Evolutionary conservation across 2,797 vertebrate species (phyloP).

Genomic region (Cossypha polioptera): DNA sequence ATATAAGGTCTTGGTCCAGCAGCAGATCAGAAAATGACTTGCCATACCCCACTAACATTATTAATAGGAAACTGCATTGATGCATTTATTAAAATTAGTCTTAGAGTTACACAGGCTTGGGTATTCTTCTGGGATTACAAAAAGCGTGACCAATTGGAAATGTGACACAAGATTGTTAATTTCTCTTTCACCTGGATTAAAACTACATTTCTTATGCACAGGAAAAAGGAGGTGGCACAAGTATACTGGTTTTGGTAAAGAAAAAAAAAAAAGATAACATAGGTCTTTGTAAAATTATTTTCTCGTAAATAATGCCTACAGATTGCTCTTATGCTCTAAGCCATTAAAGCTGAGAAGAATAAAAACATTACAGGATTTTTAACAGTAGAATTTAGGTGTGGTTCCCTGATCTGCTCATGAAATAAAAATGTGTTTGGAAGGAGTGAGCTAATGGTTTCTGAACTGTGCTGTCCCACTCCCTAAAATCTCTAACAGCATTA

Average conservation of each 20-base stretch:
- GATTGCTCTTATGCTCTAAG: neutral
- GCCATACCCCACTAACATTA: neutral
- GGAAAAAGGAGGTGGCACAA: neutral
- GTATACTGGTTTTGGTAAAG: neutral
- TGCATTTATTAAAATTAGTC: neutral
- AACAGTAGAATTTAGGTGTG: neutral
- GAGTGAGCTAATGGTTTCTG: conserved; percentile 4
- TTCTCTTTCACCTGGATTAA: neutral
- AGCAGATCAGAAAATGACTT: neutral
- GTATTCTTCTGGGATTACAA: neutral
- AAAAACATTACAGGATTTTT: neutral
- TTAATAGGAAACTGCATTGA: neutral
- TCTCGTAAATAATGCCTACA: neutral
- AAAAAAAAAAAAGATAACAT: neutral
- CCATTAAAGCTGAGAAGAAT: neutral
- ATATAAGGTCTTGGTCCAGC: neutral
- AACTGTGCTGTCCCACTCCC: neutral
- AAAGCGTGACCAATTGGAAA: neutral
- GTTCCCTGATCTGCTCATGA: neutral
- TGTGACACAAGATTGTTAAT: neutral
- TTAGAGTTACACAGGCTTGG: neutral
- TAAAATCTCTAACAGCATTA: neutral
- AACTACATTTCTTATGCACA: neutral
- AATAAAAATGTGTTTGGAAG: conserved; percentile 21
- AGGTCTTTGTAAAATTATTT: neutral